phyloP scores from a whole-genome alignment of 1,140 invertebrate genomes.

The Formica selysi region DNA sequence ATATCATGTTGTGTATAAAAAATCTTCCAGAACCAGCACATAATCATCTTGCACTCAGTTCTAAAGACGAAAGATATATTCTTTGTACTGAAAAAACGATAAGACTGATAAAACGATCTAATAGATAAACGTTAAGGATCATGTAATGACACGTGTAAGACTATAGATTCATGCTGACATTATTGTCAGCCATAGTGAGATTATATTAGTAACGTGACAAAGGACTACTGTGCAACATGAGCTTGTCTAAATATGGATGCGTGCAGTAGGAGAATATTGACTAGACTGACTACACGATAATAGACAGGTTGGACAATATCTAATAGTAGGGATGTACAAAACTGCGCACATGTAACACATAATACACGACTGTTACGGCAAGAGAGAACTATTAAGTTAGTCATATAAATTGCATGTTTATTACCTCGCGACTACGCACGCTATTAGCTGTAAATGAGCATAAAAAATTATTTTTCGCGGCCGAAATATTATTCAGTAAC shows the following conservation, averaged over 20 bases:
- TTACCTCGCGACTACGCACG: conserved; percentile 32
- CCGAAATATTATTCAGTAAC: neutral
- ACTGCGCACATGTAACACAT: neutral
- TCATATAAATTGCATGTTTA: conserved; percentile 36
- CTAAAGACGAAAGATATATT: neutral
- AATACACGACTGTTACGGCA: neutral
- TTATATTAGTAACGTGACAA: conserved; percentile 46
- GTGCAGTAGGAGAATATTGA: conserved; percentile 24
- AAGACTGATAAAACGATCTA: no score
- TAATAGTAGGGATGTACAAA: conserved; percentile 41
- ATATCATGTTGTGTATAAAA: neutral
- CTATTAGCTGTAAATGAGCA: conserved; percentile 16
- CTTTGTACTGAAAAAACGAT: neutral
- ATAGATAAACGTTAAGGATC: neutral
- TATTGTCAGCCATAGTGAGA: conserved; percentile 26
- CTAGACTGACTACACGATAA: conserved; percentile 25
- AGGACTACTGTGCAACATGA: neutral
- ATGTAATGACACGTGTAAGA: conserved; percentile 18
- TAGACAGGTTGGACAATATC: conserved; percentile 8
- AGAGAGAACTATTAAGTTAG: conserved; percentile 52
- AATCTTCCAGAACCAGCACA: neutral
- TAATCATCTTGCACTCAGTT: neutral
- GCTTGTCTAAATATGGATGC: neutral
- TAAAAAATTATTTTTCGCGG: neutral
- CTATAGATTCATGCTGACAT: conserved; percentile 15